Percentiles rank a stretch among this genome's conserved stretches.
phyloP scores from a whole-genome alignment of 2,888 invertebrate species.

The Nesidiocoris tenuis region DNA sequence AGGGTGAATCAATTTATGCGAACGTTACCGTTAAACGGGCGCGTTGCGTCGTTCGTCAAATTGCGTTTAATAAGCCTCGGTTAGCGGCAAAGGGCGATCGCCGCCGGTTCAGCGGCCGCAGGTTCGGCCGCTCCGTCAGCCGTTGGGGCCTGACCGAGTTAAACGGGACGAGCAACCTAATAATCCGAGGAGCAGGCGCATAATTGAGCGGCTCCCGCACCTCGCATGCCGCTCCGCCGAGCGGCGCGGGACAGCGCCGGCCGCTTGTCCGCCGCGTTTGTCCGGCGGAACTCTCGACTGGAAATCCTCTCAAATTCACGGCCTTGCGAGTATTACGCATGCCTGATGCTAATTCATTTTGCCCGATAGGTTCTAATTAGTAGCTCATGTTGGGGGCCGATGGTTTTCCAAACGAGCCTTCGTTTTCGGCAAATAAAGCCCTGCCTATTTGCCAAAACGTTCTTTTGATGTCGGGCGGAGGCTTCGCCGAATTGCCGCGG shows the following conservation, averaged over 20 bases:
- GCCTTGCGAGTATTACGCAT: not conserved
- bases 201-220: slow-evolving; percentile 26
- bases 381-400: too few relatives aligned
- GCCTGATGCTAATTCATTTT: too few relatives aligned
- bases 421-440: too few relatives aligned
- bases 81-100: not conserved
- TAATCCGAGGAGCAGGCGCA: slow-evolving; percentile 27
- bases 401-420: too few relatives aligned
- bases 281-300: not conserved
- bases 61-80: not conserved
- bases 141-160: slow-evolving; percentile 24
- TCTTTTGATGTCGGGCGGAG: too few relatives aligned
- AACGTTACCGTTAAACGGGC: not conserved
- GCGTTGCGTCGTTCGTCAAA: not conserved
- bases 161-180: slow-evolving; percentile 30
- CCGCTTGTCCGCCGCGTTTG: too few relatives aligned
- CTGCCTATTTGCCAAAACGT: too few relatives aligned
- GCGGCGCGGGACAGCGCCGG: not conserved
- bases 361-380: too few relatives aligned
- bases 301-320: not conserved
- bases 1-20: not conserved
- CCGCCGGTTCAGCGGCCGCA: not conserved
- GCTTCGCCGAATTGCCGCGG: too few relatives aligned
- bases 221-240: not conserved
- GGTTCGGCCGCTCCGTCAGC: not conserved